Conservation (phyloP, 2,113 vertebrate genomes). For the Erinaceus europaeus region DNA sequence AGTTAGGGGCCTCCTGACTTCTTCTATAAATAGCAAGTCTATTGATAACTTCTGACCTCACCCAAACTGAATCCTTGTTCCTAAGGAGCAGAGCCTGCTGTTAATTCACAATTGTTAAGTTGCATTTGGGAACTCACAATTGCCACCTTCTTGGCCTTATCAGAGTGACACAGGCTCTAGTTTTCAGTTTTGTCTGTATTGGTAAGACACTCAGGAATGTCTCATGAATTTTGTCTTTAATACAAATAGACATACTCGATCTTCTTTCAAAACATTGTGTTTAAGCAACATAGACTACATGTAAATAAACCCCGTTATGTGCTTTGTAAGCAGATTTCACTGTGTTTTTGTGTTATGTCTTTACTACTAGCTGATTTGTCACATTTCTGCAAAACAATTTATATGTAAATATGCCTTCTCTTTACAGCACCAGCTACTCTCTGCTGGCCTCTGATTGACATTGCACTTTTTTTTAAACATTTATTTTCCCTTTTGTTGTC, state of each 20-base stretch:
- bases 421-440: neutral
- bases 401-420: conserved; percentile 58
- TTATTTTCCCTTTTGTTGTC: no score
- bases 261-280: conserved; percentile 45
- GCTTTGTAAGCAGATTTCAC: conserved; percentile 36
- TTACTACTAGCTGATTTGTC: conserved; percentile 8
- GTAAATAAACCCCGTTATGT: neutral
- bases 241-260: neutral
- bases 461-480: no score
- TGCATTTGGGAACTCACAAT: neutral
- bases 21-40: conserved; percentile 56
- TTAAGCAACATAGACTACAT: conserved; percentile 45
- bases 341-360: conserved; percentile 17
- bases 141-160: neutral
- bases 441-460: neutral
- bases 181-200: neutral
- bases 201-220: neutral
- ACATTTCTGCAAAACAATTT: conserved; percentile 63
- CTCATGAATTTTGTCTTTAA: neutral
- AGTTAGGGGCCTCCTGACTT: neutral
- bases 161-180: neutral
- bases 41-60: neutral
- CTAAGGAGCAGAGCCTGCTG: neutral
- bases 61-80: neutral
- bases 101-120: neutral